phyloP scores from a whole-genome alignment of 2,888 invertebrate species.

The Drosophila nr. medialis region DNA sequence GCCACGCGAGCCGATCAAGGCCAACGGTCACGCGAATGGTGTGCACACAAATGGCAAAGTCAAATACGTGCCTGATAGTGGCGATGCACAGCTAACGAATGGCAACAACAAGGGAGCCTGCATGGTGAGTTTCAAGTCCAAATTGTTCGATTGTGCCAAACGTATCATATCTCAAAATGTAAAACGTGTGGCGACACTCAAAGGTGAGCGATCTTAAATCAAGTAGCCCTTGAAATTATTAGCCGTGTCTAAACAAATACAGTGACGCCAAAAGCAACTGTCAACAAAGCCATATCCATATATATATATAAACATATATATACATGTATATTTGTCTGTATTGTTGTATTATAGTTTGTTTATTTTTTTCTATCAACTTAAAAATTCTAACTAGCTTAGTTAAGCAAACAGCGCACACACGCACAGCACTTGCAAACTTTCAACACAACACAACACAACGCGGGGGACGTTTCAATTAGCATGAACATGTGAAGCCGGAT shows the following conservation, averaged over 20 bases:
- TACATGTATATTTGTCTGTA: conserved; percentile 6
- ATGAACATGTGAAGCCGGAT: conserved; percentile 77
- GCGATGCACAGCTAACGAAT: conserved; percentile 63
- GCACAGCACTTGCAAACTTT: conserved; percentile 63
- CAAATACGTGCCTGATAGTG: conserved; percentile 56
- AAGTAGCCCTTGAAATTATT: conserved; percentile 69
- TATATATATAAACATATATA: neutral
- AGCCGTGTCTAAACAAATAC: conserved; percentile 57
- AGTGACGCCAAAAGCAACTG: conserved; percentile 34
- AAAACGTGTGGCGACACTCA: conserved; percentile 8
- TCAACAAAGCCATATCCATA: neutral
- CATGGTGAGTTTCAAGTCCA: conserved; percentile 87
- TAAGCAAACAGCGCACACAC: conserved; percentile 57
- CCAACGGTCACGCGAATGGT: conserved; percentile 69
- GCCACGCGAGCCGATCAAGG: conserved; percentile 62
- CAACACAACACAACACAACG: conserved; percentile 37
- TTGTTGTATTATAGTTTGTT: conserved; percentile 3
- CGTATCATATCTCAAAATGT: conserved; percentile 11
- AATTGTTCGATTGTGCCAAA: conserved; percentile 5
- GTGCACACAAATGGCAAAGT: conserved; percentile 60
- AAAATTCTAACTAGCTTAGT: conserved; percentile 78
- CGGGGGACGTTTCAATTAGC: conserved; percentile 79
- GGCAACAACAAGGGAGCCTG: conserved; percentile 86
- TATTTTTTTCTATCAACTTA: conserved; percentile 62
- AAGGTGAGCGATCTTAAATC: conserved; percentile 38